phyloP scores from a whole-genome alignment of 2,888 invertebrate genomes.

The Campoplex capitator region DNA sequence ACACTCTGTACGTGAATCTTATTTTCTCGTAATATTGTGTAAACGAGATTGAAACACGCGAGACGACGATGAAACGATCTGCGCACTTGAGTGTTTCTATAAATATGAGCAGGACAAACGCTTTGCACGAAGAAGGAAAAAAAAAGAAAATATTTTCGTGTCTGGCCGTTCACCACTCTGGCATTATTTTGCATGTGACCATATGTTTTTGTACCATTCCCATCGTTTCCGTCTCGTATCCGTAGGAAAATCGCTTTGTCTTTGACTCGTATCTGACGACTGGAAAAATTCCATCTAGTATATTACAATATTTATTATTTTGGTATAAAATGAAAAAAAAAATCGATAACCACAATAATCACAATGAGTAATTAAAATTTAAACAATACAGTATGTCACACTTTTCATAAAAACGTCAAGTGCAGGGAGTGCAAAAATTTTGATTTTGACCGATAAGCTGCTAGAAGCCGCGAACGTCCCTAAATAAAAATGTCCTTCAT shows the following conservation, averaged over 20 bases:
- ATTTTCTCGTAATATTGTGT: slow-evolving; percentile 1
- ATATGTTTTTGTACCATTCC: neutral
- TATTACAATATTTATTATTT: neutral
- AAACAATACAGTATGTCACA: too few species aligned
- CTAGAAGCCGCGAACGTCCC: too few species aligned
- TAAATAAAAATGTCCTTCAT: too few species aligned
- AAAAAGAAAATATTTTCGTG: slow-evolving; percentile 24
- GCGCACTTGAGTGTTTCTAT: slow-evolving; percentile 45
- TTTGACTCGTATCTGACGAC: neutral
- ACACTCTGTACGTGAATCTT: neutral
- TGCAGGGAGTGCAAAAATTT: too few species aligned
- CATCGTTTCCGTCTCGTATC: neutral
- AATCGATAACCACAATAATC: neutral
- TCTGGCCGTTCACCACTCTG: slow-evolving; percentile 47
- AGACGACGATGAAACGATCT: slow-evolving; percentile 30
- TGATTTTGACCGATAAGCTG: too few species aligned
- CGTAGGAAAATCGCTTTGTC: neutral
- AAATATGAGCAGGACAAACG: slow-evolving; percentile 55
- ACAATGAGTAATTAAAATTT: too few species aligned
- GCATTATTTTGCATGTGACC: slow-evolving; percentile 13
- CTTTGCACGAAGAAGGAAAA: slow-evolving; percentile 28
- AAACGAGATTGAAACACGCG: neutral
- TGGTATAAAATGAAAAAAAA: neutral
- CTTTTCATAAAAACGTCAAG: too few species aligned
- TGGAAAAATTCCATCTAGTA: neutral